phyloP scores from a whole-genome alignment of 1,140 invertebrate species.

The Hermetia illucens region DNA sequence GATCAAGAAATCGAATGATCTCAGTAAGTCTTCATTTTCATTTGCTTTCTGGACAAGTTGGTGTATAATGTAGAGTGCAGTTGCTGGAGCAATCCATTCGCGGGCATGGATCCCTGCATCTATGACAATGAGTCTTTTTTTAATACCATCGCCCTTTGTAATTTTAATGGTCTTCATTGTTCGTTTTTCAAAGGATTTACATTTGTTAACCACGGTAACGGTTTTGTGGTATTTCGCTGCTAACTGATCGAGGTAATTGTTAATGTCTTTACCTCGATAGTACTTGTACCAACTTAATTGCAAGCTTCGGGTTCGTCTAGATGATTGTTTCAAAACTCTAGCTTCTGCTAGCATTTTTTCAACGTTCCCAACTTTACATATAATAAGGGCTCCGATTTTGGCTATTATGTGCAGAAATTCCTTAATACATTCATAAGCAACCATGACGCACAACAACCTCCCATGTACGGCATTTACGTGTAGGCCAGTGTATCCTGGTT shows the following conservation, averaged over 20 bases:
- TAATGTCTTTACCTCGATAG: not conserved
- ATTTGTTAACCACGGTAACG: constrained; percentile 28
- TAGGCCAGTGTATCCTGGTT: no score
- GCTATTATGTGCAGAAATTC: no score
- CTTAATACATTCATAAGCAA: no score
- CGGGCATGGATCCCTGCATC: constrained; percentile 40
- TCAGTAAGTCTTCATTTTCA: constrained; percentile 22
- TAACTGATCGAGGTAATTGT: not conserved
- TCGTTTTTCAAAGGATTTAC: constrained; percentile 33
- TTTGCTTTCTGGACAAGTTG: constrained; percentile 35
- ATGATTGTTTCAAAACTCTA: no score
- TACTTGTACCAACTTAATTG: no score
- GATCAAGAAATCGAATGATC: constrained; percentile 38
- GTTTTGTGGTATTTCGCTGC: not conserved
- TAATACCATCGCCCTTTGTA: constrained; percentile 13
- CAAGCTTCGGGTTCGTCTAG: no score
- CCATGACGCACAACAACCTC: no score
- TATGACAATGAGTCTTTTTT: constrained; percentile 26
- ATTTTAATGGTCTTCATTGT: constrained; percentile 33
- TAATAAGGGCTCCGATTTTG: no score
- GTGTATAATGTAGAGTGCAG: constrained; percentile 40
- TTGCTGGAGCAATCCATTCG: constrained; percentile 49
- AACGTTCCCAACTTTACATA: no score
- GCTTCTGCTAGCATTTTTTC: no score
- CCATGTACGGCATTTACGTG: no score